A percentile compares a stretch with the other conserved stretches of the same genome.
Evolutionary conservation across 2,113 vertebrate genomes (phyloP).

Genomic region (Microcebus jonahi): DNA sequence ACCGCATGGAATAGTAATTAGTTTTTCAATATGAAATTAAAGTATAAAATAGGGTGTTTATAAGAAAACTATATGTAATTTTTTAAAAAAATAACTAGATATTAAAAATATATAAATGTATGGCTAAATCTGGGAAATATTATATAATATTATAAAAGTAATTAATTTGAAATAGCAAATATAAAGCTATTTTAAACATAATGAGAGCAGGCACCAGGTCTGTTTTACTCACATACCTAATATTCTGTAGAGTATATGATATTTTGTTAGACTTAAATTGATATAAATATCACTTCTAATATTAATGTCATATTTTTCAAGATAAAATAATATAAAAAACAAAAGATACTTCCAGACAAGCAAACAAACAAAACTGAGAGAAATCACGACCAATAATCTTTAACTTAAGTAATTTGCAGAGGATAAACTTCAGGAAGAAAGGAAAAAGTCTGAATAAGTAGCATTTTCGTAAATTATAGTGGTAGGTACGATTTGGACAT

Average conservation of each 20-base stretch:
- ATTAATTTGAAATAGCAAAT: conserved; percentile 22
- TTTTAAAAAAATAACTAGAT: conserved; percentile 71
- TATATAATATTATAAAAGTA: conserved; percentile 40
- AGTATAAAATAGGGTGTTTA: conserved; percentile 56
- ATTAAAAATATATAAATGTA: conserved; percentile 67
- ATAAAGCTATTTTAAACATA: not conserved
- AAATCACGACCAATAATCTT: not conserved
- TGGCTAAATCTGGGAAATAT: conserved; percentile 54
- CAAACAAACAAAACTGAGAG: not conserved
- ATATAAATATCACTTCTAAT: not conserved
- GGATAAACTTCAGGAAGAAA: not conserved
- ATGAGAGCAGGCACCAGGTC: not conserved
- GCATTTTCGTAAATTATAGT: not conserved
- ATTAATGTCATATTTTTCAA: not conserved
- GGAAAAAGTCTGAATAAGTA: not conserved
- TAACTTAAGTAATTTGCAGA: not conserved
- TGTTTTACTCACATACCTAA: not conserved
- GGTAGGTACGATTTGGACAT: not conserved
- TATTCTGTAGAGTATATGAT: not conserved
- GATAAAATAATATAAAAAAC: not conserved
- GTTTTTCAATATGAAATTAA: conserved; percentile 64
- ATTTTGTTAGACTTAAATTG: not conserved
- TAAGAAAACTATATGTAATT: conserved; percentile 63
- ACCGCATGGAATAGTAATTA: conserved; percentile 22
- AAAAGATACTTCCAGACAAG: not conserved